Evolutionary conservation across 1,140 invertebrate species (phyloP), one percentile per base, ranked within the genome.

Genomic region (Mya arenaria): DNA sequence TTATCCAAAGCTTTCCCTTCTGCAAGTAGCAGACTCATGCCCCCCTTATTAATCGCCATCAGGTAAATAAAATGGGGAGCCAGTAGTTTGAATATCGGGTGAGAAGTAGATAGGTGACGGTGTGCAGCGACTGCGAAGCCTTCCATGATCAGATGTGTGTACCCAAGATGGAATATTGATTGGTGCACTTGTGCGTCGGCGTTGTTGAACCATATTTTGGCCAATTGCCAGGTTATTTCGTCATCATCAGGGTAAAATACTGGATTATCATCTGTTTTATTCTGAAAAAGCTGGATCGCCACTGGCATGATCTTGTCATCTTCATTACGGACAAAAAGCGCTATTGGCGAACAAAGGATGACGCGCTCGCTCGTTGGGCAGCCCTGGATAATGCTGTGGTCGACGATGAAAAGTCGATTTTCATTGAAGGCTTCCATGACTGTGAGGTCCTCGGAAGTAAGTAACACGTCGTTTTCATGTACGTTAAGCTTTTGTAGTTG

Each of bases 191-290:
- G 84, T 2, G 93, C 89, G 80, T 94, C 93, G 4, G 93, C 92
- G 58, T 92, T 91, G 84, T 94, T 94, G 84, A 92, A 94, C 88
- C 90, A 94, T 90, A 94, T 92, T 83, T 94, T 94, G 5, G 93
- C 93, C 65, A 93, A 77, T 34, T 93, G 81, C 93, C 93, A 94
- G 0, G 92, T 92, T 71, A 90, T 90, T 19, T 86, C 81, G 23
- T 88, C 82, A 84, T 94, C 93, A 71, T 81, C 90, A 0, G 93
- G 93, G 19, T 93, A 77, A 84, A 93, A 94, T 0, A 94, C 91
- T 10, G 90, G 90, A 85, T 92, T 92, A 25, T 92, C 48, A 23
- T 23, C 82, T n/a, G 44, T 74, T 84, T 88, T 88, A 34, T 89
- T 41, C 83, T 93, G 92, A 44, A 87, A 88, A 6, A 93, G 86